Evolutionary conservation across 1,140 invertebrate species (phyloP).

Genomic region (Drosophila baimaii): DNA sequence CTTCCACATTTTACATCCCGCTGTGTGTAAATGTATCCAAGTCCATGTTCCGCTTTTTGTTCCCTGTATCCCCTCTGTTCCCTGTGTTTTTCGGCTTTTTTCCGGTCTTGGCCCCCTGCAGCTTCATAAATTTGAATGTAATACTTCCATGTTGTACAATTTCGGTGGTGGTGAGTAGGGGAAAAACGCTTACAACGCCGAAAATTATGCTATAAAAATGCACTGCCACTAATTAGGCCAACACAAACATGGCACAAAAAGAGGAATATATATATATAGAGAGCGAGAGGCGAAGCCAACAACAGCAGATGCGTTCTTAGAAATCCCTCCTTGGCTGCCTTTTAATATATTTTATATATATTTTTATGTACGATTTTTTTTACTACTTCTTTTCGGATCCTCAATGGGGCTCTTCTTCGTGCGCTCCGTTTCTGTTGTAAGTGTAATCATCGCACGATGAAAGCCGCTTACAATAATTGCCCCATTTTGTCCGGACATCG

Average conservation of each 20-base stretch:
- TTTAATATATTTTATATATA: constrained; percentile 10
- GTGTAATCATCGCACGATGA: constrained; percentile 81
- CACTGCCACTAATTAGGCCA: constrained; percentile 79
- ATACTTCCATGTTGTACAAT: constrained; percentile 76
- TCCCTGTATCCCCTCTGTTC: constrained; percentile 5
- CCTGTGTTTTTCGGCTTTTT: constrained; percentile 29
- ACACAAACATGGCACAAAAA: constrained; percentile 66
- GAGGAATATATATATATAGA: neutral
- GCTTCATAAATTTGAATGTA: constrained; percentile 80
- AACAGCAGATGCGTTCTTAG: constrained; percentile 51
- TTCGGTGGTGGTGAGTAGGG: constrained; percentile 55
- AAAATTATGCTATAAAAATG: constrained; percentile 82
- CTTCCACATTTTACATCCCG: constrained; percentile 5
- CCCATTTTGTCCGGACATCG: constrained; percentile 74
- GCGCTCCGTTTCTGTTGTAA: constrained; percentile 78
- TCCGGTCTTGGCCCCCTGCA: constrained; percentile 19
- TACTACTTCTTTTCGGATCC: constrained; percentile 6
- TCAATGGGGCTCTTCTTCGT: constrained; percentile 37
- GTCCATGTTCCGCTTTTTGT: constrained; percentile 13
- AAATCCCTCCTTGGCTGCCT: constrained; percentile 24
- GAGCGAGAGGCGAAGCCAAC: constrained; percentile 13
- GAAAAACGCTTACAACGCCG: constrained; percentile 73
- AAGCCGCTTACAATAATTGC: constrained; percentile 83
- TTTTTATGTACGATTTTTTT: constrained; percentile 3
- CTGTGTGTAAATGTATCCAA: constrained; percentile 42